Percentiles rank a stretch among this genome's conserved stretches.
Evolutionary conservation across 2,888 invertebrate genomes (phyloP).

Genomic region (Rhogogaster chlorosoma): DNA sequence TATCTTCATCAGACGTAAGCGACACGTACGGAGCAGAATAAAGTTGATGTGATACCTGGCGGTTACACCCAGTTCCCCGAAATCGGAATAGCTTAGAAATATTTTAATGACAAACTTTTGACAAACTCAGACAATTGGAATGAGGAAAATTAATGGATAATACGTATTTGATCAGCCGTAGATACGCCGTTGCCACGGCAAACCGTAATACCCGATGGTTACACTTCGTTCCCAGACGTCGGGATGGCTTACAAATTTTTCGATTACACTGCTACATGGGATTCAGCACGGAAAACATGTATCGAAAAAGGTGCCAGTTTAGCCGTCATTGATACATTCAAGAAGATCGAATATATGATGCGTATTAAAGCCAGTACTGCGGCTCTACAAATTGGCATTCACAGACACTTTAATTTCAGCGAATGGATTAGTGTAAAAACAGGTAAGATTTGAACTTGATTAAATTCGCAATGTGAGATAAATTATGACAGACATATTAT

Average conservation of each 20-base stretch:
- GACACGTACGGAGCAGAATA: too few relatives aligned
- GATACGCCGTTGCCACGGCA: neutral
- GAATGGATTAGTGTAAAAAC: neutral
- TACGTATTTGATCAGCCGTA: neutral
- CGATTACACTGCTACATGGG: neutral
- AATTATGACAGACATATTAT: neutral
- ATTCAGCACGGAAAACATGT: neutral
- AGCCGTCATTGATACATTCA: neutral
- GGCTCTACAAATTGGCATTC: neutral
- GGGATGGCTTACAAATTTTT: constrained; percentile 21
- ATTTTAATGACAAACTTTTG: too few relatives aligned
- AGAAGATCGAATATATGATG: neutral
- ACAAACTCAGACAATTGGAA: too few relatives aligned
- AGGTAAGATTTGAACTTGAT: neutral
- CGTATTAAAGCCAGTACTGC: neutral
- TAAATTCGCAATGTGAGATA: neutral
- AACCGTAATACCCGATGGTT: neutral
- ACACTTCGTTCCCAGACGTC: neutral
- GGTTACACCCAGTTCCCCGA: neutral
- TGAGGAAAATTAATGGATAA: too few relatives aligned
- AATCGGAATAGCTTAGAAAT: constrained; percentile 6
- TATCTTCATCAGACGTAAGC: too few relatives aligned
- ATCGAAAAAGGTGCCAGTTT: neutral
- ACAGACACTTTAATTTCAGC: neutral
- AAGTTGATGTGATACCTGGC: neutral